These are phyloP conservation scores for Eumacrocentrus americanus DNA, from an alignment of 2,888 invertebrate species.

Conservation along the genomic window DNA sequence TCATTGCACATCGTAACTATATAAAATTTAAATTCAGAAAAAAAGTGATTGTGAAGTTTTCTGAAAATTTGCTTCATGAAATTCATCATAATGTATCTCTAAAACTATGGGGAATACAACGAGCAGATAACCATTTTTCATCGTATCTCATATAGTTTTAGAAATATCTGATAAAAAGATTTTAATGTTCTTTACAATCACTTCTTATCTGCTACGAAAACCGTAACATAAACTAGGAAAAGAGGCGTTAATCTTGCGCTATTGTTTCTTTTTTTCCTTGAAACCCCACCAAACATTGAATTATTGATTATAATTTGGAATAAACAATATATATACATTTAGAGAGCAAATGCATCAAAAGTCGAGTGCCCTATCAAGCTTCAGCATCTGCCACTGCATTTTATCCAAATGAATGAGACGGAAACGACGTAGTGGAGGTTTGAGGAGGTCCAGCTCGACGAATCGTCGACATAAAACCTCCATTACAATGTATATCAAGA, in stretches of 20 bases:
- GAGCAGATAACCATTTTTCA: no score
- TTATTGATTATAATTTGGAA: constrained; percentile 43
- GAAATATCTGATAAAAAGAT: no score
- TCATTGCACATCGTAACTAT: not conserved
- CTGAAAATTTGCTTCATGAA: no score
- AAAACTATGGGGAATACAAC: no score
- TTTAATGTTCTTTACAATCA: no score
- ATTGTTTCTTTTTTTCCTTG: constrained; percentile 34
- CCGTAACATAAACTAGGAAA: not conserved
- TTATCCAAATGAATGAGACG: constrained; percentile 55
- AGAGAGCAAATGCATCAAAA: constrained; percentile 46
- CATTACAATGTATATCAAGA: constrained; percentile 18
- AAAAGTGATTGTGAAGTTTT: no score
- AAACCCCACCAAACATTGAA: constrained; percentile 46
- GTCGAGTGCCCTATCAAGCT: constrained; percentile 55
- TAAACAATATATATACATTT: constrained; percentile 3
- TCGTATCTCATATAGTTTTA: no score
- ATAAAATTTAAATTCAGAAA: not conserved
- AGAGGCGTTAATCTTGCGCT: constrained; percentile 25
- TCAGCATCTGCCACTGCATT: constrained; percentile 53
- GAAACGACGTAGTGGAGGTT: constrained; percentile 47
- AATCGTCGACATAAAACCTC: constrained; percentile 23
- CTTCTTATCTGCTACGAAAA: not conserved
- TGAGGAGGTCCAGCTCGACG: constrained; percentile 27
- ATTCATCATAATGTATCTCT: no score